Percentiles rank a stretch among this genome's conserved stretches.
These are phyloP conservation scores for Ctenopoma kingsleyae DNA, from an alignment of 2,797 vertebrate species.

Conservation along the genomic window DNA sequence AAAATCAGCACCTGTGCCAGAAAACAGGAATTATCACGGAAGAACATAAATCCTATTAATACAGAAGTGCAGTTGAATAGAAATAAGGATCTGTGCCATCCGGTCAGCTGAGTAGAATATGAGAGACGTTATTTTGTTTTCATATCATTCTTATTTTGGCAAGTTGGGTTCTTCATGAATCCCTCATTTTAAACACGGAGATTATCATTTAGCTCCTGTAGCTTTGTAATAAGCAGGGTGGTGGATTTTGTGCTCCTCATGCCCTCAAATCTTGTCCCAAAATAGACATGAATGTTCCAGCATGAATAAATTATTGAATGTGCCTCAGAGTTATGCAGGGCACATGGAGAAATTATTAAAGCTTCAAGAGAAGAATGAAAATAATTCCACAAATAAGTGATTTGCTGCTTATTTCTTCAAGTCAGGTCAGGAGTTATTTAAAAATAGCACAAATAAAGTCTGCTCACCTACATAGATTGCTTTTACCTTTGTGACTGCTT, in stretches of 20 bases:
- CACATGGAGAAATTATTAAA: slow-evolving; percentile 40
- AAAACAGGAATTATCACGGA: slow-evolving; percentile 31
- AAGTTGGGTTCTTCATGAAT: slow-evolving; percentile 27
- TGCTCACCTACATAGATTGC: neutral
- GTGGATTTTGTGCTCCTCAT: slow-evolving; percentile 35
- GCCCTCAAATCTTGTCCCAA: slow-evolving; percentile 60
- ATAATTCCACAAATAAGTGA: slow-evolving; percentile 5
- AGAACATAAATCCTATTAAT: slow-evolving; percentile 48
- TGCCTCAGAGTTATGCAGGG: slow-evolving; percentile 65
- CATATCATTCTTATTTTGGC: slow-evolving; percentile 20
- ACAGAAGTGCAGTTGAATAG: neutral
- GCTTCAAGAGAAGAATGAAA: slow-evolving; percentile 47
- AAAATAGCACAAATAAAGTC: slow-evolving; percentile 11
- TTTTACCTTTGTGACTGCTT: neutral
- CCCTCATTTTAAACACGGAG: slow-evolving; percentile 18
- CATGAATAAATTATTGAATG: slow-evolving; percentile 76
- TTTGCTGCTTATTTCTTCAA: slow-evolving; percentile 3
- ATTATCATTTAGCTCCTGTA: slow-evolving; percentile 32
- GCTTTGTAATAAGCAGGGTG: slow-evolving; percentile 23
- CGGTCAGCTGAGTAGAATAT: slow-evolving; percentile 47
- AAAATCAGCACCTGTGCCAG: slow-evolving; percentile 16
- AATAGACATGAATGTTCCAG: slow-evolving; percentile 74
- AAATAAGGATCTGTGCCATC: slow-evolving; percentile 11
- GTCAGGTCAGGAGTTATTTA: slow-evolving; percentile 16
- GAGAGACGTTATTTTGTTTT: slow-evolving; percentile 20